Evolutionary conservation across 2,888 invertebrate species (phyloP), one percentile per base, ranked within the genome.

Genomic region (Nysson spinosus): DNA sequence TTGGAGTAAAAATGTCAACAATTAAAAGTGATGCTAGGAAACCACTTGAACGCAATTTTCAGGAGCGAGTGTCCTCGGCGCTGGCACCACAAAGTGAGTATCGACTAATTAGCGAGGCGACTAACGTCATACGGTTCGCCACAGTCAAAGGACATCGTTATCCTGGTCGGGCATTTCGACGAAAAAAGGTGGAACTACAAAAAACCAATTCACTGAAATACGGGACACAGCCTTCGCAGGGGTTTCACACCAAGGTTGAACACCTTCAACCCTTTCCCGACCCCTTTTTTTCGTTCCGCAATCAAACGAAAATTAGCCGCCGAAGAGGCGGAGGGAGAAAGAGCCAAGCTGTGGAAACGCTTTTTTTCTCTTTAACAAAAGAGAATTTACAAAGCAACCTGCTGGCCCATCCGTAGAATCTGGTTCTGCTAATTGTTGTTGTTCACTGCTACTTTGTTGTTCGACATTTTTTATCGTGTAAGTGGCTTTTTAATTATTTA

Each of bases 251-350:
- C 47, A 55, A 65, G 57, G 50, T 58, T 54, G 28, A 52, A n/a
- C 50, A 42, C 44, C 44, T 69, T 47, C 61, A 37, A 51, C 46
- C 55, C 44, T 40, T 69, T 26, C 14, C 54, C 7, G n/a, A 26
- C 39, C 54, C 43, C 52, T 43, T 50, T 49, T 47, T 35, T 55
- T 58, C 63, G 32, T 51, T 57, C 63, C 46, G 77, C 73, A 77
- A 81, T 81, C 78, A 81, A 82, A 81, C 69, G 74, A 78, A 81
- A 82, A 82, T 82, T 81, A 82, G 82, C 72, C 60, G 58, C 32
- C 28, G 35, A 35, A 50, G 20, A 34, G 39, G 40, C 7, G 26
- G 32, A 46, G 11, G 26, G 17, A 43, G 43, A 49, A 52, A 62
- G 55, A 52, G 28, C 28, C 51, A 52, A 42, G 32, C 32, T 16